Base-by-base conservation (phyloP, 2,113 vertebrate species). In the Epinephelus lanceolatus region DNA sequence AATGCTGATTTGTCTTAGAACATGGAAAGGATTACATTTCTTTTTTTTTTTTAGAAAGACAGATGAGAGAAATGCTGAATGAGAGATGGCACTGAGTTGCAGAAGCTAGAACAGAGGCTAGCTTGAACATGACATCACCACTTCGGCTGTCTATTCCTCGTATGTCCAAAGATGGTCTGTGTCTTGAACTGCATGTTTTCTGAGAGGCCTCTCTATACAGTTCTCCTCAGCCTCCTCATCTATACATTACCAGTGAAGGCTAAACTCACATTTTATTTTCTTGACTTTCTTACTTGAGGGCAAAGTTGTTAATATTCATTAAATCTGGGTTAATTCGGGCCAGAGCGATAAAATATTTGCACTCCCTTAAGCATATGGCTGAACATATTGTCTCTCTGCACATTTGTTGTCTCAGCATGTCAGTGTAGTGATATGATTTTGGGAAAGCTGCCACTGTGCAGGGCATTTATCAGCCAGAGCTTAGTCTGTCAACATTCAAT, bases 401-500 rank as follows among this genome's bases (percentile, higher is more conserved):
- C 74, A 75, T 75, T 60, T 17, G 61, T 45, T 73, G 62, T 59
- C 42, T 84, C 68, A 33, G 47, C 45, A 42, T 72, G 53, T 65
- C 66, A 42, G 37, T 61, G 72, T 57, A 55, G 23, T 66, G 71
- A 76, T 77, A 57, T 70, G 73, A 84, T 82, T 77, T 80, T 75
- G 63, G 75, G 87, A 83, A 76, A 67, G 81, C 86, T 63, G 84
- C 79, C 73, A 30, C 69, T 51, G 68, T 69, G 76, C 17, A 45
- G 79, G 14, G 27, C 73, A 81, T 83, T 75, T 70, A 85, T 87
- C 78, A 90, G n/a, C 55, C 66, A 65, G 47, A 66, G 80, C 79
- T 75, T 45, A 66, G 56, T 63, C 55, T 76, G 86, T 87, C 80
- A 88, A 67, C 75, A 88, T 83, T 71, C 84, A 81, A 40, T 83